Conservation (phyloP, 2,113 vertebrate species). For the Pelusios castaneus region DNA sequence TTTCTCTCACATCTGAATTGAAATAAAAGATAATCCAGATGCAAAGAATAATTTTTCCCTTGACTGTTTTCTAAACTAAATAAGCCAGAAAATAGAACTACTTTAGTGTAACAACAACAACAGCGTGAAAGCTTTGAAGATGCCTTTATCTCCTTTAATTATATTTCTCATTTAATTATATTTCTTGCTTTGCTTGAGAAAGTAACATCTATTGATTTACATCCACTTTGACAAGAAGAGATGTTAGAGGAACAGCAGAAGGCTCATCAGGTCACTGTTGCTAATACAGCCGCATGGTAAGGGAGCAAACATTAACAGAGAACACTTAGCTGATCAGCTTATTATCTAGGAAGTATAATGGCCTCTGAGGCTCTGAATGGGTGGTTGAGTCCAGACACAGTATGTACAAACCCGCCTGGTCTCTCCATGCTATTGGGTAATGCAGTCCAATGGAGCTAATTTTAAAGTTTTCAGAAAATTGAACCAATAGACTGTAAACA, state of each 20-base stretch:
- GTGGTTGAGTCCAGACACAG: not conserved
- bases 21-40: conserved; percentile 24
- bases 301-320: conserved; percentile 59
- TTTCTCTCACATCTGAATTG: conserved; percentile 28
- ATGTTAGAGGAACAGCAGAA: conserved; percentile 56
- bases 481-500: conserved; percentile 37
- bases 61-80: not conserved
- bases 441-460: conserved; percentile 19
- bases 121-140: conserved; percentile 31
- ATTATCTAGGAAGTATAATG: conserved; percentile 36
- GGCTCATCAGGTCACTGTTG: conserved; percentile 59
- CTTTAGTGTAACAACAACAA: not conserved
- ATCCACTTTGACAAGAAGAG: conserved; percentile 42
- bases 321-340: conserved; percentile 29
- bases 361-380: conserved; percentile 46
- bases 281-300: conserved; percentile 53
- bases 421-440: not conserved
- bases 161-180: conserved; percentile 38
- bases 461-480: conserved; percentile 12
- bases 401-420: not conserved
- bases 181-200: conserved; percentile 7
- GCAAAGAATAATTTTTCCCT: conserved; percentile 42
- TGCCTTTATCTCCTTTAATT: conserved; percentile 51
- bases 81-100: not conserved
- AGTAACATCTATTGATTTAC: conserved; percentile 65